Conservation (phyloP, 1,140 invertebrate genomes). For the Sipha flava region DNA sequence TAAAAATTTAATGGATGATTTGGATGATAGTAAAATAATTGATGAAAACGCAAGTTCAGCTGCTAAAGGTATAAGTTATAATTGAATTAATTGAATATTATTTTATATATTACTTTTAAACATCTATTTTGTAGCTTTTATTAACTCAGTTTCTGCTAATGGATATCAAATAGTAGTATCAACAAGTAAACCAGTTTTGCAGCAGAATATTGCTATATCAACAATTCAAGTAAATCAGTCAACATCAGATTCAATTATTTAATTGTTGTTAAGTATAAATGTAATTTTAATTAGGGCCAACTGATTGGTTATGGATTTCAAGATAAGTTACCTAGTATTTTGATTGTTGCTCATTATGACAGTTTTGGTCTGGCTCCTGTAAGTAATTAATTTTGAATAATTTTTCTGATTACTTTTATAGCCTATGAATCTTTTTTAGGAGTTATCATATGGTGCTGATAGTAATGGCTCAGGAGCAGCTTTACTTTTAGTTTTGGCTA, state of each 20-base stretch:
- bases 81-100: conserved; percentile 4
- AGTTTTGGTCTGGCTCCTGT: conserved; percentile 80
- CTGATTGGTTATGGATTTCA: conserved; percentile 67
- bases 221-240: conserved; percentile 51
- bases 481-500: conserved; percentile 75
- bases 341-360: conserved; percentile 89
- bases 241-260: neutral
- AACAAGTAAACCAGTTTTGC: conserved; percentile 58
- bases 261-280: neutral
- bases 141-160: conserved; percentile 82
- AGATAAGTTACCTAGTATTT: conserved; percentile 75
- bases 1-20: conserved; percentile 64
- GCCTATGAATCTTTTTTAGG: no score
- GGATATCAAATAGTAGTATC: conserved; percentile 78
- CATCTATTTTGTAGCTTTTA: conserved; percentile 58
- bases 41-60: conserved; percentile 55
- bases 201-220: conserved; percentile 69
- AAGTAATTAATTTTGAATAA: conserved; percentile 48
- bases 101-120: neutral
- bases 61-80: conserved; percentile 49
- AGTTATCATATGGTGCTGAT: conserved; percentile 74
- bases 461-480: conserved; percentile 90
- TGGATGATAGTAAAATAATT: conserved; percentile 51
- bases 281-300: conserved; percentile 64
- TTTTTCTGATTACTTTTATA: no score